Conservation (phyloP, 2,888 invertebrate species). For the Clusia tigrina region DNA sequence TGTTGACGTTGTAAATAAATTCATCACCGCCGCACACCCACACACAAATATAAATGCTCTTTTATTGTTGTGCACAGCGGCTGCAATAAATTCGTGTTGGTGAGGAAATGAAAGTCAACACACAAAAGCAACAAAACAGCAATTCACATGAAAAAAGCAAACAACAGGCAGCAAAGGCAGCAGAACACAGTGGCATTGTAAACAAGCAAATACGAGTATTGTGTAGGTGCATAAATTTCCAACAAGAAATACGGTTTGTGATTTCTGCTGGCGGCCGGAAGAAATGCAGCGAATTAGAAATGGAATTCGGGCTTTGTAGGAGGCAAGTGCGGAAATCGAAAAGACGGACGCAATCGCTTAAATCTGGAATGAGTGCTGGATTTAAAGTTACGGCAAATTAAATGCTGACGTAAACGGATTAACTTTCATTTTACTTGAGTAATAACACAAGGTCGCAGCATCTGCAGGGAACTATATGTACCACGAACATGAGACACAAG, state of each 20-base stretch:
- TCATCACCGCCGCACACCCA: slow-evolving; percentile 16
- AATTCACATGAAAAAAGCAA: background rate
- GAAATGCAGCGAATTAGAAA: background rate
- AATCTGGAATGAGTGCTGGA: too few relatives aligned
- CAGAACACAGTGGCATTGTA: background rate
- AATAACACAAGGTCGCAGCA: too few relatives aligned
- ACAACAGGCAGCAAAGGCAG: too few relatives aligned
- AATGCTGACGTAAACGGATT: too few relatives aligned
- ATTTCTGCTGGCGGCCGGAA: background rate
- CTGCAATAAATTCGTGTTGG: slow-evolving; percentile 22
- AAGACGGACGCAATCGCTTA: too few relatives aligned
- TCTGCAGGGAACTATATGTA: too few relatives aligned
- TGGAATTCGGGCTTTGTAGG: background rate
- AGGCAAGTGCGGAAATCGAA: too few relatives aligned
- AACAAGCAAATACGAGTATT: background rate
- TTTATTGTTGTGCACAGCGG: slow-evolving; percentile 14
- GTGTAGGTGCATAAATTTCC: slow-evolving; percentile 5
- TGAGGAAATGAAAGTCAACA: background rate
- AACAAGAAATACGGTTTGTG: background rate
- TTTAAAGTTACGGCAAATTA: too few relatives aligned
- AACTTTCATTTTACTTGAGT: too few relatives aligned
- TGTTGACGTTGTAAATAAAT: slow-evolving; percentile 23
- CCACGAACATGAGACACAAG: too few relatives aligned
- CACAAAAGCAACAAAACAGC: background rate
- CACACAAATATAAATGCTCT: slow-evolving; percentile 8